Base-by-base conservation (phyloP, 2,113 vertebrate species). In the Microtus oregoni region DNA sequence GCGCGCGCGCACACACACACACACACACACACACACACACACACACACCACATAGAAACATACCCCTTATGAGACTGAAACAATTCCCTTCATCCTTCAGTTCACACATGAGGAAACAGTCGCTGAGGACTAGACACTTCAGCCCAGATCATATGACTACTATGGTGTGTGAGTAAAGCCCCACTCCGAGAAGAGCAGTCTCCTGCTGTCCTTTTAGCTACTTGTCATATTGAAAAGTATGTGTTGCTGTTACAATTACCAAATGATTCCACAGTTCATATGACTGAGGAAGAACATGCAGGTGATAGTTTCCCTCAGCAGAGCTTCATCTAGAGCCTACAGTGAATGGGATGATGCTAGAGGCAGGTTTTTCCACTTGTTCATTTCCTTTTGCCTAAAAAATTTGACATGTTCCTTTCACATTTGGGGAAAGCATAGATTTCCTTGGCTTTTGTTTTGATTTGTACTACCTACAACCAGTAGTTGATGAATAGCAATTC, bases 171-270 rank as follows among this genome's bases (percentile, higher is more conserved):
- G 10, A 4, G 1, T 55, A 28, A 78, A 14, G n/a, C 55, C 0
- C 41, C 47, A 58, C 9, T n/a, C 1, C 0, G 67, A 83, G 19
- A 22, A 41, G 15, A 0, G 8, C 17, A 11, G 3, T 8, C 1
- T 63, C 70, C 24, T 87, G 81, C 14, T 81, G 20, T 17, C 72
- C 63, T 78, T 28, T 68, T 26, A 86, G 41, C 68, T 76, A 7
- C 58, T 70, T 92, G 52, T 50, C 6, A 72, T 67, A 78, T 61
- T 70, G 38, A 41, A 77, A 47, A 38, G 81, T 58, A n/a, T 65
- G 38, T n/a, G 15, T 32, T 17, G 26, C 68, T 47, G 20, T 89
- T n/a, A 75, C n/a, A 78, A 65, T 11, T n/a, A 72, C 73, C 50
- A 65, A 65, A 65, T 4, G 32, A 73, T 67, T 73, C 55, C 77